These are phyloP conservation scores for Monodelphis domestica DNA, from an alignment of 2,797 vertebrate species.

Conservation along the genomic window DNA sequence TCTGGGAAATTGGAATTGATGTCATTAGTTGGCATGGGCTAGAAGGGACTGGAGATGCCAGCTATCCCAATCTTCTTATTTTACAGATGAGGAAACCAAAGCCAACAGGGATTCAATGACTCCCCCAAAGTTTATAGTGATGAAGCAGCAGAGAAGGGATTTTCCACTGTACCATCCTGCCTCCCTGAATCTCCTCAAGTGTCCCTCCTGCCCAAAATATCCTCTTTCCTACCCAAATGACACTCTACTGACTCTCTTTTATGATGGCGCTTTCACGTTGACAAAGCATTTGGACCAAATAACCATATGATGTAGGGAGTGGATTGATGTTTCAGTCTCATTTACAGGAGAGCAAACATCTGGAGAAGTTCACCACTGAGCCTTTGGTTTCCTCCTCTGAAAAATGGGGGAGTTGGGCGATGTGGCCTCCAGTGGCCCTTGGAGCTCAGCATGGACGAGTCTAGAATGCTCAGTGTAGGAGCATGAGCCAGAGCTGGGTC, in stretches of 20 bases:
- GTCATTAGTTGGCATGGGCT: too few relatives aligned
- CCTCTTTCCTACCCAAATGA: background rate
- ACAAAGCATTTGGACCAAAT: background rate
- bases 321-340: too few relatives aligned
- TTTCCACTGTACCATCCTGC: background rate
- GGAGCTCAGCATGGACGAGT: background rate
- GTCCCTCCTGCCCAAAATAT: too few relatives aligned
- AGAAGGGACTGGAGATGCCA: background rate
- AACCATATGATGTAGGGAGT: background rate
- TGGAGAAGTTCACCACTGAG: background rate
- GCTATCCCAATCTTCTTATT: background rate
- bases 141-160: background rate
- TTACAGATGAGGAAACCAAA: background rate
- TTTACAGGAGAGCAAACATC: background rate
- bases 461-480: background rate
- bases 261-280: background rate
- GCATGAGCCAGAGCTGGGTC: too few relatives aligned
- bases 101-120: background rate
- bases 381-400: background rate
- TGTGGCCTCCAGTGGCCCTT: background rate
- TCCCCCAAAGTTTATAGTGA: too few relatives aligned
- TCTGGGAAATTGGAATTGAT: background rate
- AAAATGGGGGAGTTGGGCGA: background rate
- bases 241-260: too few relatives aligned
- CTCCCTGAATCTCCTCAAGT: too few relatives aligned